Conservation (phyloP, 2,888 invertebrate genomes). For the Ecdyonurus torrentis region DNA sequence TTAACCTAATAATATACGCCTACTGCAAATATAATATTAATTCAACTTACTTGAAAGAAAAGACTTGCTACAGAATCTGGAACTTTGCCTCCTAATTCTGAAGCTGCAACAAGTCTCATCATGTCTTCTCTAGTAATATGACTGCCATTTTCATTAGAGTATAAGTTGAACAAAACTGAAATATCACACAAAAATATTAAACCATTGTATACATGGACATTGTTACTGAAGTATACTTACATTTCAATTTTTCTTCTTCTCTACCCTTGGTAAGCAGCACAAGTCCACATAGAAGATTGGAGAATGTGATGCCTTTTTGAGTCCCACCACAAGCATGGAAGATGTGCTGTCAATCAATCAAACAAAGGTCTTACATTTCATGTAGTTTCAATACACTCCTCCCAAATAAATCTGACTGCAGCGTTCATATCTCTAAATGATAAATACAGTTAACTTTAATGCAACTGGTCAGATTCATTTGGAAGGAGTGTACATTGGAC, state of each 20-base stretch:
- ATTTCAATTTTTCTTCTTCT: constrained; percentile 63
- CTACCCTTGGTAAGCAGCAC: constrained; percentile 73
- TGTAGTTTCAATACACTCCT: too few species aligned
- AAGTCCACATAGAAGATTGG: constrained; percentile 69
- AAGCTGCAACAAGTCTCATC: constrained; percentile 30
- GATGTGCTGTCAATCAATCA: constrained; percentile 37
- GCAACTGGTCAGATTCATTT: too few species aligned
- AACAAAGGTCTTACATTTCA: too few species aligned
- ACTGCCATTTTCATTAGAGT: constrained; percentile 62
- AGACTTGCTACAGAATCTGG: constrained; percentile 28
- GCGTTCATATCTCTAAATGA: too few species aligned
- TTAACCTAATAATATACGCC: neutral
- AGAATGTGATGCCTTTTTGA: constrained; percentile 60
- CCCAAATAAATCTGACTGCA: too few species aligned
- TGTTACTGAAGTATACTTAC: constrained; percentile 34
- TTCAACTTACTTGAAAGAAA: constrained; percentile 26
- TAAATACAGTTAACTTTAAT: too few species aligned
- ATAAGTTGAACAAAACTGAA: constrained; percentile 71
- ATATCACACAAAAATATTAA: constrained; percentile 14
- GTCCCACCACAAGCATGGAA: constrained; percentile 74
- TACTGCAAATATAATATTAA: neutral
- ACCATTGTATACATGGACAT: neutral
- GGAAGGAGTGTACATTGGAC: too few species aligned
- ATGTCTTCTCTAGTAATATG: constrained; percentile 61
- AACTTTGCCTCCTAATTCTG: constrained; percentile 21